These are phyloP conservation scores for Astropecten irregularis DNA, from an alignment of 53 echinoderm and acorn worm genomes.

Conservation along the genomic window DNA sequence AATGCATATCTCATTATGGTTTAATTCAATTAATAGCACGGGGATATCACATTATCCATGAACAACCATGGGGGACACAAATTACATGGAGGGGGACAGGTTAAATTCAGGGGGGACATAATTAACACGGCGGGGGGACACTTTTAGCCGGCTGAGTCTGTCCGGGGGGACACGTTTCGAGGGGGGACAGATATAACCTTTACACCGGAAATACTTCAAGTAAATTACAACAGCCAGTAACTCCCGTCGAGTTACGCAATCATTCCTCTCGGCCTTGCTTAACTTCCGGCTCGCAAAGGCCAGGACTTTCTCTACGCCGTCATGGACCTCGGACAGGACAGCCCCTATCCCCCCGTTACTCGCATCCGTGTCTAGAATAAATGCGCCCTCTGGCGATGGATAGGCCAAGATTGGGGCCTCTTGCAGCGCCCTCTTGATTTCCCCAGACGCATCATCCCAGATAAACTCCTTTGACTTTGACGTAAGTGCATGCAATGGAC, in stretches of 20 bases:
- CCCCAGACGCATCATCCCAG: constrained; percentile 25
- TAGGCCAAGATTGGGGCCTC: constrained; percentile 5
- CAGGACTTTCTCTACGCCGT: constrained; percentile 37
- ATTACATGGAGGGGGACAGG: too few relatives aligned
- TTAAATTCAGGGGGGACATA: too few relatives aligned
- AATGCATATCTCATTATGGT: too few relatives aligned
- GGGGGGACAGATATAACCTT: too few relatives aligned
- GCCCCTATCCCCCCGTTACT: constrained; percentile 27
- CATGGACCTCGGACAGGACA: constrained; percentile 16
- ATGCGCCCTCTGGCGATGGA: neutral
- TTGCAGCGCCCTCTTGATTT: constrained; percentile 7
- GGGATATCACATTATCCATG: too few relatives aligned
- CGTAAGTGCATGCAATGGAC: constrained; percentile 33
- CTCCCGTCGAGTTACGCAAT: constrained; percentile 56
- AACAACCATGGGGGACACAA: too few relatives aligned
- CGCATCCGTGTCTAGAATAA: constrained; percentile 49
- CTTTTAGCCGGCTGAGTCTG: too few relatives aligned
- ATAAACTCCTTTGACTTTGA: neutral
- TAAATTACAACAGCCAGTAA: neutral
- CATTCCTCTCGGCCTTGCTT: constrained; percentile 10
- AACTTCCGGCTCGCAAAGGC: constrained; percentile 28
- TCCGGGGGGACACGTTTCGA: too few relatives aligned
- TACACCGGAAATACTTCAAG: neutral
- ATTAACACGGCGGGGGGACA: too few relatives aligned
- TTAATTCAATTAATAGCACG: too few relatives aligned